Conservation (phyloP, 2,113 vertebrate genomes). For the Struthidea cinerea region DNA sequence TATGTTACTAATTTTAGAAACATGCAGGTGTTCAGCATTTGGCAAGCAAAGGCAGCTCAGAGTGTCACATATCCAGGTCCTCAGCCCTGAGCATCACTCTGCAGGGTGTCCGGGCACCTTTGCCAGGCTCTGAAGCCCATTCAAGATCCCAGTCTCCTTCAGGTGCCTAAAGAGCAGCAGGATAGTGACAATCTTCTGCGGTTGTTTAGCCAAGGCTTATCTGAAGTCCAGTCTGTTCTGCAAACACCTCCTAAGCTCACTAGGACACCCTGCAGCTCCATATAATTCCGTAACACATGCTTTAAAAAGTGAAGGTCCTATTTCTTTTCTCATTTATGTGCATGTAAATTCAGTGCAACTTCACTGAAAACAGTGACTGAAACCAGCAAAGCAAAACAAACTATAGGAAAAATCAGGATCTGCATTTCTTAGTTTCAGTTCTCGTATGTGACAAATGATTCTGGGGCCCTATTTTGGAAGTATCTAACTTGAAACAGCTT, state of each 20-base stretch:
- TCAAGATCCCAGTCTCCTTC: not conserved
- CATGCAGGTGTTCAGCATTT: not conserved
- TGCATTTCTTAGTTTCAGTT: not conserved
- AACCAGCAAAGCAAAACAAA: not conserved
- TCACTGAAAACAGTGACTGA: not conserved
- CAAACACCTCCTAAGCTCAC: not conserved
- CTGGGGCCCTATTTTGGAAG: slow-evolving; percentile 6
- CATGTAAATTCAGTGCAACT: not conserved
- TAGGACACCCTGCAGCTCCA: not conserved
- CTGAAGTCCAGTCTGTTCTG: not conserved
- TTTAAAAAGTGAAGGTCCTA: not conserved
- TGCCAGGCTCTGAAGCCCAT: not conserved
- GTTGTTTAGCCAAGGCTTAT: not conserved
- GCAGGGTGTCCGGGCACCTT: accelerated
- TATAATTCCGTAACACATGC: not conserved
- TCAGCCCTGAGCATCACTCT: not conserved
- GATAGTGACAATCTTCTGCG: not conserved
- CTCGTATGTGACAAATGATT: not conserved
- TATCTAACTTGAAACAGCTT: slow-evolving; percentile 45
- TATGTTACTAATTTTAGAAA: not conserved
- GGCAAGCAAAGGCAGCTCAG: not conserved
- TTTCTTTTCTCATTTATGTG: not conserved
- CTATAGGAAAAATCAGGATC: not conserved
- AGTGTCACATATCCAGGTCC: not conserved
- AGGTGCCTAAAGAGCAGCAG: not conserved